A percentile compares a stretch with the other conserved stretches of the same genome.
Conservation (phyloP, 1,140 invertebrate species). For the Brachionus manjavacas region DNA sequence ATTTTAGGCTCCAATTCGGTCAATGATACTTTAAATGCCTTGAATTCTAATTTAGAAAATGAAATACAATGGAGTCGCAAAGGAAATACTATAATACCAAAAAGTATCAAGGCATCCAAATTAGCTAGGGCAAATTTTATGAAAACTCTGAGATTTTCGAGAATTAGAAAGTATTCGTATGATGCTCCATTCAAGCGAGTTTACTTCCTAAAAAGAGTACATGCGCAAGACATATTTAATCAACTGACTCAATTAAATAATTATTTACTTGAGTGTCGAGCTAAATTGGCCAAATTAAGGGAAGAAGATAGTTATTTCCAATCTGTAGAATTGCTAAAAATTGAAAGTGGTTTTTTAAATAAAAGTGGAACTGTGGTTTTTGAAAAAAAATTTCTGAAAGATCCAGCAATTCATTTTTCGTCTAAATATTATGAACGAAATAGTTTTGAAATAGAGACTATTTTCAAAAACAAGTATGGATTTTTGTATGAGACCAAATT, state of each 20-base stretch:
- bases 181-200: neutral
- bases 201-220: neutral
- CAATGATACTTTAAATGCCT: neutral
- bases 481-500: neutral
- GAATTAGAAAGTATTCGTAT: neutral
- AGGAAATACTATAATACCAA: neutral
- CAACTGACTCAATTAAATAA: neutral
- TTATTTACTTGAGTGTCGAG: neutral
- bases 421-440: neutral
- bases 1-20: neutral
- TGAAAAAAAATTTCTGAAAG: neutral
- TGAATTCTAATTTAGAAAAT: neutral
- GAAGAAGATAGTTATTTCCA: neutral
- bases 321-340: neutral
- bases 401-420: neutral
- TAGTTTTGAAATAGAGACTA: neutral
- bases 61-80: neutral
- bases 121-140: neutral
- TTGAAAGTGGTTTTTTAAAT: neutral
- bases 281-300: neutral
- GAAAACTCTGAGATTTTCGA: neutral
- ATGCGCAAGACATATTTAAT: neutral
- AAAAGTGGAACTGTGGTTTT: neutral
- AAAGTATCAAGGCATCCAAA: neutral
- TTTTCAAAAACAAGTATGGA: neutral